These are phyloP conservation scores for Caradrina clavipalpis DNA, from an alignment of 2,888 invertebrate genomes.

Conservation along the genomic window DNA sequence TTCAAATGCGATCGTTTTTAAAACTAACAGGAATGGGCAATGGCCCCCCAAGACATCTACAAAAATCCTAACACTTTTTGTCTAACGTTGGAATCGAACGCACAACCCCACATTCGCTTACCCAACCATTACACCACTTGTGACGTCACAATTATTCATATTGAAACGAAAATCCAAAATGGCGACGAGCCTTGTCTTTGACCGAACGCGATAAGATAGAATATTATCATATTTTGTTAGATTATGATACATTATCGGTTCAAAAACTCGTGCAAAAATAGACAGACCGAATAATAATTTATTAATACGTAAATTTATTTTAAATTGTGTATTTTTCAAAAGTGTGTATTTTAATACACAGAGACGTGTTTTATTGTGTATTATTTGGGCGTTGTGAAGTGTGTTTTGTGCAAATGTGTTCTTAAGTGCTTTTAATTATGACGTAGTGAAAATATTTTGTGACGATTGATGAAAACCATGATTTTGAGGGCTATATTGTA, in stretches of 20 bases:
- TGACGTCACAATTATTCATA: slow-evolving; percentile 27
- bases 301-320: slow-evolving; percentile 22
- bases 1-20: too few species aligned
- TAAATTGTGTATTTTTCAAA: neutral
- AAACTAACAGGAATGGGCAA: too few species aligned
- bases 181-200: slow-evolving; percentile 50
- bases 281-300: slow-evolving; percentile 15
- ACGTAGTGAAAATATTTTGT: slow-evolving; percentile 8
- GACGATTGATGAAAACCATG: slow-evolving; percentile 22
- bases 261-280: slow-evolving; percentile 34
- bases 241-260: slow-evolving; percentile 27
- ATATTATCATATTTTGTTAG: slow-evolving; percentile 40
- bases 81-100: slow-evolving; percentile 4
- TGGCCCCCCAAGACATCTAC: too few species aligned
- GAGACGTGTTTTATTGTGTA: neutral
- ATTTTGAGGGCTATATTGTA: slow-evolving; percentile 39
- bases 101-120: neutral
- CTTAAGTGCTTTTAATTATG: slow-evolving; percentile 30
- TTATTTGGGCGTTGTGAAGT: slow-evolving; percentile 2
- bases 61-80: neutral
- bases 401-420: slow-evolving; percentile 5
- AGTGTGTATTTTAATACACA: slow-evolving; percentile 6
- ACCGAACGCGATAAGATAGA: slow-evolving; percentile 52
- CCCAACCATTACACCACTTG: neutral
- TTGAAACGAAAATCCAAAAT: slow-evolving; percentile 43